These are phyloP conservation scores for Chroicocephalus ridibundus DNA, from an alignment of 2,113 vertebrate genomes.

Conservation along the genomic window DNA sequence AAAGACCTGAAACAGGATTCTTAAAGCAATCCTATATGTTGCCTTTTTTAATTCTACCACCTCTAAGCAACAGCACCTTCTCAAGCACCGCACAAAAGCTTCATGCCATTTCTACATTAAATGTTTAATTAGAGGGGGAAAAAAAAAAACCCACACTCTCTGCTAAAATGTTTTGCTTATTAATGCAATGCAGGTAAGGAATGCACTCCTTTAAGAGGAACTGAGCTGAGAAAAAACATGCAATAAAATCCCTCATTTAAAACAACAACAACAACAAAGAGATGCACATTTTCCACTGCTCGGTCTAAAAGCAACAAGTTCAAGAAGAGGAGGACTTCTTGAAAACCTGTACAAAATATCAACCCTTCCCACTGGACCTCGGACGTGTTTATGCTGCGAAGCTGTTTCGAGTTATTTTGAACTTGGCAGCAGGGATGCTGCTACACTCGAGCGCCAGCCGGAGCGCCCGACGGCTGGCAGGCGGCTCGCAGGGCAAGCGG, in stretches of 20 bases:
- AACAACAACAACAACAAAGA: background rate
- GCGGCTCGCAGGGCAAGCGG: background rate
- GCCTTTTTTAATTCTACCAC: background rate
- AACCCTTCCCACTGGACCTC: background rate
- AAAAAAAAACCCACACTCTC: no score
- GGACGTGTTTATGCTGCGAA: background rate
- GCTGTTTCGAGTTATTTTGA: background rate
- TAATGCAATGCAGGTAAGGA: background rate
- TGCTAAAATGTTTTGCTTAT: background rate
- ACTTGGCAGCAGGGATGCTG: background rate
- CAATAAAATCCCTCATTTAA: background rate
- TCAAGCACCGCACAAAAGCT: background rate
- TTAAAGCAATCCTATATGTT: background rate
- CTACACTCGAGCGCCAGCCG: fast-evolving
- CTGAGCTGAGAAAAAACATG: background rate
- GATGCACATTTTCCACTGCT: background rate
- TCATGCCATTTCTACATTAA: background rate
- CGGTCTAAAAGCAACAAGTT: background rate
- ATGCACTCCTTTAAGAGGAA: background rate
- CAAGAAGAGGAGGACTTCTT: background rate
- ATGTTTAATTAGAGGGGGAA: background rate
- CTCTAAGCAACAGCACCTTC: background rate
- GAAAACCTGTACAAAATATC: background rate
- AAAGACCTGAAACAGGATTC: background rate
- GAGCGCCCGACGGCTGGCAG: background rate